phyloP scores from a whole-genome alignment of 1,140 invertebrate species.

The Cepaea nemoralis region DNA sequence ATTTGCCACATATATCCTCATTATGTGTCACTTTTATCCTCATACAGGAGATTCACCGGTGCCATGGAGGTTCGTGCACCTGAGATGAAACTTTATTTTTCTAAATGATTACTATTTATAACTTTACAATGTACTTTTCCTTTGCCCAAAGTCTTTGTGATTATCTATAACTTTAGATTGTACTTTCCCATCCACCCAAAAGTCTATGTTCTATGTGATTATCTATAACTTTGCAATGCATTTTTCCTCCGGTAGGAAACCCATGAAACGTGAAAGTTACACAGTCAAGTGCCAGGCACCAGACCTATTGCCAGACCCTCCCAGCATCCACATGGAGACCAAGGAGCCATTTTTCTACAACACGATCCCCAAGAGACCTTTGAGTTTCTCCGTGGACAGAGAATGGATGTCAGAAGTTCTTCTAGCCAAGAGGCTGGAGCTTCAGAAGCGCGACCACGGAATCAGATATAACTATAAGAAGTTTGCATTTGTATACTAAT shows the following conservation, averaged over 20 bases:
- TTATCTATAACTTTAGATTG: no score
- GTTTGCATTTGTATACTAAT: conserved; percentile 64
- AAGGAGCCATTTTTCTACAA: conserved; percentile 68
- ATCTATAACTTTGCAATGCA: no score
- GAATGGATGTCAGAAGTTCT: conserved; percentile 68
- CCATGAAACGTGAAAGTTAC: conserved; percentile 57
- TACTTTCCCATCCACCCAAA: no score
- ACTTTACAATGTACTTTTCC: no score
- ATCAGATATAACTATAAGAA: conserved; percentile 64
- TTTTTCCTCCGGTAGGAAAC: conserved; percentile 46
- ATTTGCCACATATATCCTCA: no score
- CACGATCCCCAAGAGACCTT: conserved; percentile 62
- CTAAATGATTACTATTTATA: no score
- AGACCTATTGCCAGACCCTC: conserved; percentile 56
- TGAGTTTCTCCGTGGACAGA: conserved; percentile 60
- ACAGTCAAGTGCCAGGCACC: conserved; percentile 58
- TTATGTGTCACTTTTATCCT: no score
- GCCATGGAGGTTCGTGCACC: no score
- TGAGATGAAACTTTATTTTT: no score
- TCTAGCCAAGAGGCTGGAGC: conserved; percentile 65
- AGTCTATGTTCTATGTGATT: no score
- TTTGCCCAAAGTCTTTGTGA: no score
- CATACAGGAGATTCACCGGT: no score
- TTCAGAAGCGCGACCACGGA: conserved; percentile 61
- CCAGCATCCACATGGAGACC: conserved; percentile 62